Evolutionary conservation across 2,113 vertebrate genomes (phyloP).

Genomic region (Crocuta crocuta): DNA sequence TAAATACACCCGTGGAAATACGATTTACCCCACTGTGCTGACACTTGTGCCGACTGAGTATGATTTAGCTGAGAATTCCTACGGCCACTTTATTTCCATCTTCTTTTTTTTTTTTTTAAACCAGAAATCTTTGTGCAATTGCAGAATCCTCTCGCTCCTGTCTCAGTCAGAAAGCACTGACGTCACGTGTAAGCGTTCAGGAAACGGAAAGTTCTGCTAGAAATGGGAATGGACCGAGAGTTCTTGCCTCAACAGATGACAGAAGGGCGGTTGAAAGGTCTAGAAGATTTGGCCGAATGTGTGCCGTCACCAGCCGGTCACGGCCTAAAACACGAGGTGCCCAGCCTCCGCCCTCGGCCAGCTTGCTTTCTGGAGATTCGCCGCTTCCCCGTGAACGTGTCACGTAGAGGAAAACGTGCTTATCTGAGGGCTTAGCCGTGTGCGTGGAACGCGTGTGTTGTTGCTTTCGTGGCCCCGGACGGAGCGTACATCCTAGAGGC

Average conservation of each 20-base stretch:
- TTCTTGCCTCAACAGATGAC: background rate
- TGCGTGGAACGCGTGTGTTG: background rate
- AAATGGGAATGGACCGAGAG: background rate
- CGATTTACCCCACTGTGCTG: background rate
- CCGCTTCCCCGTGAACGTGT: background rate
- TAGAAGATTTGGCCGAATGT: rapidly evolving
- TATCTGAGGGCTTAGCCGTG: background rate
- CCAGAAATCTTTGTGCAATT: background rate
- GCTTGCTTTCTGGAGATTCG: background rate
- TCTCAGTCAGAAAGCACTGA: background rate
- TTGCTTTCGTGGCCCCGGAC: background rate
- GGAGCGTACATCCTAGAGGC: rapidly evolving
- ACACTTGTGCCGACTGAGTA: background rate
- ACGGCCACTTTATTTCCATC: background rate
- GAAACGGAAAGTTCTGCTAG: background rate
- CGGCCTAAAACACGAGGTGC: rapidly evolving
- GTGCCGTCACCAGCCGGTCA: rapidly evolving
- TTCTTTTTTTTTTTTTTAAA: background rate
- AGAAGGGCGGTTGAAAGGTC: background rate
- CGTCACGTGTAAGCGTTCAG: background rate
- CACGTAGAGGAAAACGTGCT: background rate
- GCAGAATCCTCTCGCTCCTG: background rate
- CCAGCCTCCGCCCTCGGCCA: background rate
- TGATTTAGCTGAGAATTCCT: background rate
- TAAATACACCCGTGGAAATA: background rate